Conservation (phyloP, 2,797 vertebrate species). For the Avahi laniger region DNA sequence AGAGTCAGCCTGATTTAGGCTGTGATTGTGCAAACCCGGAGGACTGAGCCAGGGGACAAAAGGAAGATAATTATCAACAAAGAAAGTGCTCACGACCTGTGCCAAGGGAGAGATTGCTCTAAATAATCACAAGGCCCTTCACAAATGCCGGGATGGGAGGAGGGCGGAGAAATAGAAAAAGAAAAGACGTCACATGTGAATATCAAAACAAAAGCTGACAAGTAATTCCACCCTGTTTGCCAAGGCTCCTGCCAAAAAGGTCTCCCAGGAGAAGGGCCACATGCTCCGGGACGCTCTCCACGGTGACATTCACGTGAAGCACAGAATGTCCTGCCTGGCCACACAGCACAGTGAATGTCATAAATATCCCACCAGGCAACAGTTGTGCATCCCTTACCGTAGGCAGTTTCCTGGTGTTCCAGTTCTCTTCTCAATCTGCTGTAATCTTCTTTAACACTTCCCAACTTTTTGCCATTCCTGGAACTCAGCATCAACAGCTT, state of each 20-base stretch:
- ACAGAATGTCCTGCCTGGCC: neutral
- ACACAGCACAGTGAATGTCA: neutral
- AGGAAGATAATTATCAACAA: neutral
- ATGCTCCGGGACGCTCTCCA: neutral
- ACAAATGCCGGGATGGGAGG: neutral
- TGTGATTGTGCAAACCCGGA: neutral
- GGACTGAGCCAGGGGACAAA: neutral
- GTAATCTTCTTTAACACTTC: constrained; percentile 87
- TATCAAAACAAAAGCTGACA: constrained; percentile 29
- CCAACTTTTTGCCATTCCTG: constrained; percentile 86
- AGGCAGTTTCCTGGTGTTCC: constrained; percentile 83
- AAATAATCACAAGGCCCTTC: neutral
- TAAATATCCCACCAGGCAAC: neutral
- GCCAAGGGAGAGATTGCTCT: neutral
- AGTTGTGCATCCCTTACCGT: constrained; percentile 86
- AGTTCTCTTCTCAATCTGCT: constrained; percentile 88
- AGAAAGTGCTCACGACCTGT: neutral
- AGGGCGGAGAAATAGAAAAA: neutral
- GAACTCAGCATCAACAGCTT: constrained; percentile 87
- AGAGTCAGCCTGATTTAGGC: neutral
- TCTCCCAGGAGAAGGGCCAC: neutral
- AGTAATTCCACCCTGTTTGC: neutral
- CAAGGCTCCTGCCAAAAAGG: constrained; percentile 31
- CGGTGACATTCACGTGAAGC: neutral
- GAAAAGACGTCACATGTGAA: neutral